phyloP scores from a whole-genome alignment of 2,888 invertebrate species.

The Drosophila macrospina region DNA sequence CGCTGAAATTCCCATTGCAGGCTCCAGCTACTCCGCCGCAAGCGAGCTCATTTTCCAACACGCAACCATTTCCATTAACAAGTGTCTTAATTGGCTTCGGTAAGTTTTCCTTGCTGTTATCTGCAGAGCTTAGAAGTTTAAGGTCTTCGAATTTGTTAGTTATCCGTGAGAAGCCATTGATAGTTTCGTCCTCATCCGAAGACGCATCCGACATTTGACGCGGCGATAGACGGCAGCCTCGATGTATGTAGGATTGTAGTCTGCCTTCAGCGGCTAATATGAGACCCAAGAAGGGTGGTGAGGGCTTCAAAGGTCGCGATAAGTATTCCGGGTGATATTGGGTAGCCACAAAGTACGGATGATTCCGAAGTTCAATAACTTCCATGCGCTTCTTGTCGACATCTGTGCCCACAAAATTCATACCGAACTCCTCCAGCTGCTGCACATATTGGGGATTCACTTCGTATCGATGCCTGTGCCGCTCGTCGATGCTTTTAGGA shows the following conservation, averaged over 20 bases:
- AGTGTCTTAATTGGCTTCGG: conserved; percentile 12
- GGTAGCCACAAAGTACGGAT: conserved; percentile 97
- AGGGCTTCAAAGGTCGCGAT: conserved; percentile 95
- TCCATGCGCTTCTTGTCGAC: conserved; percentile 96
- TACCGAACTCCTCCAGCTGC: conserved; percentile 91
- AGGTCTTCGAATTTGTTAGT: conserved; percentile 35
- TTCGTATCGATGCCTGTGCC: conserved; percentile 99
- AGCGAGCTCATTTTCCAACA: conserved; percentile 33
- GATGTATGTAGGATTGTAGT: conserved; percentile 89
- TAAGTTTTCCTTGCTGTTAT: conserved; percentile 1
- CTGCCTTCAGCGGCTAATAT: conserved; percentile 95
- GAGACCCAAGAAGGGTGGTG: conserved; percentile 97
- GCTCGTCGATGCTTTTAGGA: conserved; percentile 93
- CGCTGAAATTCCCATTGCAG: conserved; percentile 28
- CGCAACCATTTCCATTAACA: conserved; percentile 27
- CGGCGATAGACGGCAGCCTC: conserved; percentile 91
- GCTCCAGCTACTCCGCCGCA: conserved; percentile 7
- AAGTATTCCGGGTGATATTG: conserved; percentile 99
- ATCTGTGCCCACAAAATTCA: conserved; percentile 95
- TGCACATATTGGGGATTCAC: conserved; percentile 95
- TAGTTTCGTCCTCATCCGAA: conserved; percentile 86
- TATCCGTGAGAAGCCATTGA: conserved; percentile 25
- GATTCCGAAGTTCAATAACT: conserved; percentile 93
- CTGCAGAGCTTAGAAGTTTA: conserved; percentile 10
- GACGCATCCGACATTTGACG: conserved; percentile 91